Percentiles rank a stretch among this genome's conserved stretches.
These are phyloP conservation scores for Ips typographus DNA, from an alignment of 1,140 invertebrate species.

Conservation along the genomic window DNA sequence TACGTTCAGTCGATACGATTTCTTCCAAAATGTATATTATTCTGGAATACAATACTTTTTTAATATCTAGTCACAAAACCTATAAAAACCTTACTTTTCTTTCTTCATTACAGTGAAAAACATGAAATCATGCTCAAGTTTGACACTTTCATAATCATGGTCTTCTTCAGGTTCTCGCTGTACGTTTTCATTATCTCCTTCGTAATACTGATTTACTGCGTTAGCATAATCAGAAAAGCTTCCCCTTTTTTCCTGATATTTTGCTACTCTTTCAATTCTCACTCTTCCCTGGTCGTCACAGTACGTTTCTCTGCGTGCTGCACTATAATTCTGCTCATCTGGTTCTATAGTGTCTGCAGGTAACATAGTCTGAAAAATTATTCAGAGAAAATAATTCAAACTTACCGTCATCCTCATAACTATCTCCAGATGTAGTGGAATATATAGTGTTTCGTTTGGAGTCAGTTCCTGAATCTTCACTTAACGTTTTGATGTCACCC, in stretches of 20 bases:
- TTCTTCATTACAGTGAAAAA: constrained; percentile 22
- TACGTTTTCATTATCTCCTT: background rate
- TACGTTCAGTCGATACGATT: constrained; percentile 42
- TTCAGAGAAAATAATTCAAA: background rate
- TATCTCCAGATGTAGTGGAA: constrained; percentile 35
- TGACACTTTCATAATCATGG: constrained; percentile 16
- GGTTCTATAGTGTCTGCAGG: background rate
- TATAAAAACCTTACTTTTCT: constrained; percentile 17
- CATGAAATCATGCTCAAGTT: constrained; percentile 11
- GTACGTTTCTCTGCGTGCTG: constrained; percentile 34
- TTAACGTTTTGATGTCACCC: constrained; percentile 1
- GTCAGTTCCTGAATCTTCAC: background rate
- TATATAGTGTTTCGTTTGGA: constrained; percentile 37
- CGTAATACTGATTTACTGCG: constrained; percentile 13
- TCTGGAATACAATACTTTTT: constrained; percentile 19
- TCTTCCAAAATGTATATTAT: constrained; percentile 44
- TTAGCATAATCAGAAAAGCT: constrained; percentile 1
- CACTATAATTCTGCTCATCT: constrained; percentile 5
- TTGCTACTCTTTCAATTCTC: constrained; percentile 36
- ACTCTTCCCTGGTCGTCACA: constrained; percentile 36
- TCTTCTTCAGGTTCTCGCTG: background rate
- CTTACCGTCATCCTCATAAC: constrained; percentile 30
- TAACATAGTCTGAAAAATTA: background rate
- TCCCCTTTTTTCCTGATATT: background rate
- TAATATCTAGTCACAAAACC: too few relatives aligned